phyloP scores from a whole-genome alignment of 2,113 vertebrate species.

The Chaetorhynchus papuensis region DNA sequence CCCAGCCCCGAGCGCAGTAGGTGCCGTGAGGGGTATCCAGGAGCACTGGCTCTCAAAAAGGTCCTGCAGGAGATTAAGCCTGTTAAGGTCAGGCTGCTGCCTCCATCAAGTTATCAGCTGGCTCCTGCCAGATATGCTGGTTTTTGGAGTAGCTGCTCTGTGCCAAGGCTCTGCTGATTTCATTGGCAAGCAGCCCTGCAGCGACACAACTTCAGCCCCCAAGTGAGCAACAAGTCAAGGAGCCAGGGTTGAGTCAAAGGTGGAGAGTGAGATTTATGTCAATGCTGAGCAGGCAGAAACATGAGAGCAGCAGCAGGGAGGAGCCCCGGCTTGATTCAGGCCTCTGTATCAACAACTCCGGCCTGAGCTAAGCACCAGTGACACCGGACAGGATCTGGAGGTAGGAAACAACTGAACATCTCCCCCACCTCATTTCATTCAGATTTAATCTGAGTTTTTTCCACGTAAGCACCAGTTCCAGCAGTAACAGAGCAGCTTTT shows the following conservation, averaged over 20 bases:
- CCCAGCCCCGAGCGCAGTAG: neutral
- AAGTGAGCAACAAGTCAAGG: neutral
- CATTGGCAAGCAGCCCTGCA: neutral
- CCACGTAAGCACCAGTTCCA: neutral
- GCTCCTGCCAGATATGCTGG: neutral
- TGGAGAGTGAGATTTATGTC: neutral
- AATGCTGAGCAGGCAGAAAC: neutral
- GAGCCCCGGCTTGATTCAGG: neutral
- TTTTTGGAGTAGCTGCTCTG: neutral
- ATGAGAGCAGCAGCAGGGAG: neutral
- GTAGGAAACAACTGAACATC: neutral
- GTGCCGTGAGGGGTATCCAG: neutral
- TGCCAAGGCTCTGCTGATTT: rapidly evolving
- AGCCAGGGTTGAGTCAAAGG: neutral
- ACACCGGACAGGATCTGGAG: neutral
- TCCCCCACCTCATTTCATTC: neutral
- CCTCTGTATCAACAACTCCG: neutral
- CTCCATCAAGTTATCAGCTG: neutral
- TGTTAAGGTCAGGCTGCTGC: neutral
- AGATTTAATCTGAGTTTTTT: neutral
- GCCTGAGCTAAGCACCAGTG: neutral
- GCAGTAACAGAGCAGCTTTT: neutral
- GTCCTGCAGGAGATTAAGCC: neutral
- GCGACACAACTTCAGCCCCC: no score
- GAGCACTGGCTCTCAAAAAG: conserved; percentile 64